Evolutionary conservation across 2,797 vertebrate genomes (phyloP), one percentile per base, ranked within the genome.

Genomic region (Vultur gryphus): DNA sequence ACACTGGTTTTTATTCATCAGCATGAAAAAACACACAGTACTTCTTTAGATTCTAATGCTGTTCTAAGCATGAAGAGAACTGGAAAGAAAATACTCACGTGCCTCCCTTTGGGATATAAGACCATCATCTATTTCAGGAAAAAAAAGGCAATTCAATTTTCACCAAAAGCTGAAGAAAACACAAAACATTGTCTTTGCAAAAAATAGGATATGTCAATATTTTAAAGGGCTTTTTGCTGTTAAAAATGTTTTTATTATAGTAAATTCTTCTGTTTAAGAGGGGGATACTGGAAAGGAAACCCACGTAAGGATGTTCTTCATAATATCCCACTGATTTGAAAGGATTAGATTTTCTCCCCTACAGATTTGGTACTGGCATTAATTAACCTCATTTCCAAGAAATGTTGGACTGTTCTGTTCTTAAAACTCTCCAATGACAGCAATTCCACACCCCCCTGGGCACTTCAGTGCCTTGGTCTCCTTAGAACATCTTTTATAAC

Each of bases 301-400:
- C 35, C 89, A 79, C 59, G 75, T 2, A 14, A 87, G 39, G 46
- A 87, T 92, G 64, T 87, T 94, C 78, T 61, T 84, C 81, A 44
- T 77, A 54, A 90, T 44, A 76, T 71, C 93, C 89, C 57, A 85
- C 37, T 75, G 89, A 54, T 71, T 66, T 92, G n/a, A 87, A 95
- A 93, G 67, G 75, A 43, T 94, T 58, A 48, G 35, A 69, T 90
- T 92, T 91, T 93, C 35, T 91, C 71, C 82, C 61, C 49, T 75
- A 5, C 35, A 67, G 35, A 80, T 83, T 83, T 64, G n/a, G 29
- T 69, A 20, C 90, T 96, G 93, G 52, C 26, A 79, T 91, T 88
- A 85, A 96, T 96, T 81, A 93, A 61, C 5, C 21, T 44, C 3
- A 64, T 91, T 76, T 94, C 72, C 65, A 94, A 94, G 39, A 88